These are phyloP conservation scores for Hydroisotoma schaefferi DNA, from an alignment of 2,888 invertebrate genomes.

Conservation along the genomic window DNA sequence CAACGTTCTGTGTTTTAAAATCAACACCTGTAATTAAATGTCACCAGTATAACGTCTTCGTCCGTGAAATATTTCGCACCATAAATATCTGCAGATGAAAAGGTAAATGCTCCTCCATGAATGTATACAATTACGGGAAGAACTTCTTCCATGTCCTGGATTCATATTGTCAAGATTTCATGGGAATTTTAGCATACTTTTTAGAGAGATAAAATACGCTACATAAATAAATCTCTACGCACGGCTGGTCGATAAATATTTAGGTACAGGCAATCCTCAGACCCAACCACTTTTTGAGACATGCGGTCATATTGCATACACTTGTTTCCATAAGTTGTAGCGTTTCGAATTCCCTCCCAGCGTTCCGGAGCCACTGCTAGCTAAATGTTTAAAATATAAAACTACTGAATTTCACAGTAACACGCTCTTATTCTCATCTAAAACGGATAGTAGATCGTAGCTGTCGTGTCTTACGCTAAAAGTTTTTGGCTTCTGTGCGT, in stretches of 20 bases:
- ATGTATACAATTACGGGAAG: constrained; percentile 40
- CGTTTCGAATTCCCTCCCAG: constrained; percentile 40
- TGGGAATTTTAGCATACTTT: not conserved
- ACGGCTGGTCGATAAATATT: constrained; percentile 28
- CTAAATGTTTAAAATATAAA: constrained; percentile 8
- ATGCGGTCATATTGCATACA: constrained; percentile 36
- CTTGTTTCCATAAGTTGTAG: constrained; percentile 26
- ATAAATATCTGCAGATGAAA: constrained; percentile 33
- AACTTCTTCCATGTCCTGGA: constrained; percentile 28
- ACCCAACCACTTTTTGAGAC: constrained; percentile 26
- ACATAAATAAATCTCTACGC: not conserved
- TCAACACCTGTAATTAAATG: constrained; percentile 37
- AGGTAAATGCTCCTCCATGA: constrained; percentile 36
- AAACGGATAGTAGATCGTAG: not conserved
- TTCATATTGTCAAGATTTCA: not conserved
- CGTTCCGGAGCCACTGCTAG: constrained; percentile 31
- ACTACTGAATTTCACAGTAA: too few species aligned
- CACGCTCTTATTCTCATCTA: not conserved
- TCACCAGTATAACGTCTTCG: constrained; percentile 30
- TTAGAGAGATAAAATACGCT: too few species aligned
- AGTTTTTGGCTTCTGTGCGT: constrained; percentile 27
- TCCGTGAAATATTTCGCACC: constrained; percentile 35
- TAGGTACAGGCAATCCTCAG: constrained; percentile 30
- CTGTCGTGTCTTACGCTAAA: constrained; percentile 25
- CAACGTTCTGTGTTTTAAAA: constrained; percentile 6